These are phyloP conservation scores for Phalanger gymnotis DNA, from an alignment of 2,797 vertebrate species.

Conservation along the genomic window DNA sequence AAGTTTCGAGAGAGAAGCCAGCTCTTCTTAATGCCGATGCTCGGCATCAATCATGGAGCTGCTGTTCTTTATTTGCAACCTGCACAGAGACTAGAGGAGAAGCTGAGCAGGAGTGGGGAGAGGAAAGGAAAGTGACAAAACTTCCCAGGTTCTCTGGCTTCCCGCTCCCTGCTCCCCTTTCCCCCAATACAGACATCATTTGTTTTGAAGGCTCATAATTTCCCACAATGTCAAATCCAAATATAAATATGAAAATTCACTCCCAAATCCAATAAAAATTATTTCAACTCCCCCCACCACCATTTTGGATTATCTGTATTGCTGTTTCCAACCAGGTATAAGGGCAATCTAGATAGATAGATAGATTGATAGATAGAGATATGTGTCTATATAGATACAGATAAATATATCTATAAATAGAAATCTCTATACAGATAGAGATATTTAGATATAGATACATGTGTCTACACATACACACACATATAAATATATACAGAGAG, in stretches of 20 bases:
- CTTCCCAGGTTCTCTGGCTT: background rate
- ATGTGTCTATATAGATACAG: too few species aligned
- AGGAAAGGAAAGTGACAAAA: background rate
- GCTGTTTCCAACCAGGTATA: background rate
- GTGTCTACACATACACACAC: too few species aligned
- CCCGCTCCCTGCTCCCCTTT: background rate
- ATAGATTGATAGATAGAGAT: too few species aligned
- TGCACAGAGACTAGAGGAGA: background rate
- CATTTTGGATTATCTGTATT: background rate
- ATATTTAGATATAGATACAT: too few species aligned
- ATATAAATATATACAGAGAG: too few species aligned
- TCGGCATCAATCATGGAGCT: background rate
- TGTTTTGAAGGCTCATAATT: slow-evolving; percentile 7
- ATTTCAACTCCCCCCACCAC: background rate
- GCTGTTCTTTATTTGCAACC: background rate
- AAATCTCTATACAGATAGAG: too few species aligned
- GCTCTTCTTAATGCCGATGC: background rate
- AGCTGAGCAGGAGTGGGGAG: background rate
- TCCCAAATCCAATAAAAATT: slow-evolving; percentile 34
- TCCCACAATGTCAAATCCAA: slow-evolving; percentile 6
- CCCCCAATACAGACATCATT: background rate
- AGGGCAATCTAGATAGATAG: background rate
- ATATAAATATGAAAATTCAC: background rate
- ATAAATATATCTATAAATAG: too few species aligned
- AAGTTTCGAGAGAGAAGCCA: background rate